phyloP scores from a whole-genome alignment of 2,888 invertebrate species.

The Pemphredon lugubris region DNA sequence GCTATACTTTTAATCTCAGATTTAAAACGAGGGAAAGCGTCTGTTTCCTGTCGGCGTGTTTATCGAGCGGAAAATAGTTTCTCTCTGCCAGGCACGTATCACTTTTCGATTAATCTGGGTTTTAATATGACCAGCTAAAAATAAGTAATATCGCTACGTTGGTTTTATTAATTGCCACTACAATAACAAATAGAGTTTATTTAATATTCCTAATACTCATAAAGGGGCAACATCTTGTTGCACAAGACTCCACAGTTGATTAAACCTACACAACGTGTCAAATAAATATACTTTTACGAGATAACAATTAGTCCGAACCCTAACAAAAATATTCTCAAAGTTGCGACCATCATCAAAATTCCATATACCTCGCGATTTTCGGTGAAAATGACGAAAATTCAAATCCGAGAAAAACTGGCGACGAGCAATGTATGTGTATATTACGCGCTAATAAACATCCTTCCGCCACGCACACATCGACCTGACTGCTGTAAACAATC shows the following conservation, averaged over 20 bases:
- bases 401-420: not conserved
- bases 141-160: not conserved
- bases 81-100: not conserved
- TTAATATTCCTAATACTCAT: not conserved
- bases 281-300: not conserved
- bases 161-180: not conserved
- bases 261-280: conserved; percentile 16
- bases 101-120: conserved; percentile 10
- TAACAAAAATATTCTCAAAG: not conserved
- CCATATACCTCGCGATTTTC: conserved; percentile 1
- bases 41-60: not conserved
- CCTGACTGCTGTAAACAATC: conserved; percentile 4
- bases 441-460: conserved; percentile 37
- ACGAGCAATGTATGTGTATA: conserved; percentile 45
- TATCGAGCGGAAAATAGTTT: conserved; percentile 5
- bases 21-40: conserved; percentile 4
- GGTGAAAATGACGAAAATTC: conserved; percentile 7
- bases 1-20: conserved; percentile 17
- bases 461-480: not conserved
- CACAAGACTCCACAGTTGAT: conserved; percentile 16
- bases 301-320: conserved; percentile 5
- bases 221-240: conserved; percentile 24
- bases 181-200: not conserved
- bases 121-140: not conserved
- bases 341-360: too few relatives aligned